Conservation (phyloP, 2,797 vertebrate genomes). For the Sparus aurata region DNA sequence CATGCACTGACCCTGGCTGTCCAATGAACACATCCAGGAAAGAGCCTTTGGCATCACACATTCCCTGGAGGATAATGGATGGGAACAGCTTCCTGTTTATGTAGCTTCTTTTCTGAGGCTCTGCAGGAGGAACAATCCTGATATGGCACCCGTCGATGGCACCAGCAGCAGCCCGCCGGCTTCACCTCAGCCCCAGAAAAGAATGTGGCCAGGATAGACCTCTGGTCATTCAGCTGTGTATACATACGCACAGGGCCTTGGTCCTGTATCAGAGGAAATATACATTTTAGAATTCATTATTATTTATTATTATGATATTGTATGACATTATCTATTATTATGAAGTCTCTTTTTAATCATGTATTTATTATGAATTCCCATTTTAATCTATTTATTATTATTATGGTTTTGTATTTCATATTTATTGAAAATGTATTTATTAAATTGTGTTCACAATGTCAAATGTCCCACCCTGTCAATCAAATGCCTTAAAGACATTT, state of each 20-base stretch:
- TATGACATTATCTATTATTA: no score
- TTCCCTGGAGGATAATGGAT: not conserved
- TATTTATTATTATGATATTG: not conserved
- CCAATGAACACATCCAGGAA: constrained; percentile 2
- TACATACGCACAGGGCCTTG: not conserved
- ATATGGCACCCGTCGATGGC: not conserved
- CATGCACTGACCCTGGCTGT: not conserved
- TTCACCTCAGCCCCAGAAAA: not conserved
- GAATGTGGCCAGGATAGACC: not conserved
- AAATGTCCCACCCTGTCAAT: no score
- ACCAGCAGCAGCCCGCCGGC: not conserved
- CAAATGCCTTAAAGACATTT: no score
- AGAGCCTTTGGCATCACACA: not conserved
- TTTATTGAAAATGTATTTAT: no score
- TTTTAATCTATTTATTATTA: no score
- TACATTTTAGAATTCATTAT: not conserved
- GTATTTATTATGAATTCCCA: no score
- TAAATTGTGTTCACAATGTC: no score
- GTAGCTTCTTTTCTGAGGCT: not conserved
- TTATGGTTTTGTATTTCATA: no score
- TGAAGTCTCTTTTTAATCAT: no score
- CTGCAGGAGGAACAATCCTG: not conserved
- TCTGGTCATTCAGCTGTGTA: not conserved
- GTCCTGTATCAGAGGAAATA: not conserved
- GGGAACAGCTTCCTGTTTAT: not conserved